Evolutionary conservation across 2,113 vertebrate genomes (phyloP).

Genomic region (Anser cygnoides): DNA sequence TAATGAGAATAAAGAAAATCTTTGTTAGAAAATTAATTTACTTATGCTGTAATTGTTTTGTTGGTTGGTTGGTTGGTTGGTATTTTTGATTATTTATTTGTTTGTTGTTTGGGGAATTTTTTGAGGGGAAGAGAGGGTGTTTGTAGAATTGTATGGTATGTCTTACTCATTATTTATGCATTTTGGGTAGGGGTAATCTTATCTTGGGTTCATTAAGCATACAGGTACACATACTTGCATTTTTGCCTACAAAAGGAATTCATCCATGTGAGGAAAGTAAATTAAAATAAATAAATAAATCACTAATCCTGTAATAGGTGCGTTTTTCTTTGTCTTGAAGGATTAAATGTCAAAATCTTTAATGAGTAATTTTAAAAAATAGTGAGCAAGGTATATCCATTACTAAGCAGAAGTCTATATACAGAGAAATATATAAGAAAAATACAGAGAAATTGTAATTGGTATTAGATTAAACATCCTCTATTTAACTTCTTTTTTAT

Average conservation of each 20-base stretch:
- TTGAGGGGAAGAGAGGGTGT: background rate
- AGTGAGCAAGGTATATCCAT: background rate
- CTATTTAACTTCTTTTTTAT: background rate
- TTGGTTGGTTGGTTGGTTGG: no score
- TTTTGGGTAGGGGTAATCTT: background rate
- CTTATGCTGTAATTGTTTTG: background rate
- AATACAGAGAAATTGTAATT: background rate
- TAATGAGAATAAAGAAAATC: background rate
- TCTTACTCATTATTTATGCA: background rate
- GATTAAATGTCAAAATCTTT: background rate
- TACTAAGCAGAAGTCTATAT: background rate
- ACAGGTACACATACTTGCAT: background rate
- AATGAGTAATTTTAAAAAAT: background rate
- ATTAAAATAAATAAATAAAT: background rate
- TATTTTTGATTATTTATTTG: background rate
- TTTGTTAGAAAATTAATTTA: background rate
- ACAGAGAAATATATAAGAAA: background rate
- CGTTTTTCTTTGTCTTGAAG: background rate
- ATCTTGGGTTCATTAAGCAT: accelerated
- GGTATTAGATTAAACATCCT: background rate
- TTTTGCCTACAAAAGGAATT: background rate
- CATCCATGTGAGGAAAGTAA: background rate
- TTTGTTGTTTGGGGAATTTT: background rate
- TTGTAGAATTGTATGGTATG: background rate
- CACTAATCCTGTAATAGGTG: background rate